phyloP scores from a whole-genome alignment of 2,888 invertebrate genomes.

The Lasius fuliginosus region DNA sequence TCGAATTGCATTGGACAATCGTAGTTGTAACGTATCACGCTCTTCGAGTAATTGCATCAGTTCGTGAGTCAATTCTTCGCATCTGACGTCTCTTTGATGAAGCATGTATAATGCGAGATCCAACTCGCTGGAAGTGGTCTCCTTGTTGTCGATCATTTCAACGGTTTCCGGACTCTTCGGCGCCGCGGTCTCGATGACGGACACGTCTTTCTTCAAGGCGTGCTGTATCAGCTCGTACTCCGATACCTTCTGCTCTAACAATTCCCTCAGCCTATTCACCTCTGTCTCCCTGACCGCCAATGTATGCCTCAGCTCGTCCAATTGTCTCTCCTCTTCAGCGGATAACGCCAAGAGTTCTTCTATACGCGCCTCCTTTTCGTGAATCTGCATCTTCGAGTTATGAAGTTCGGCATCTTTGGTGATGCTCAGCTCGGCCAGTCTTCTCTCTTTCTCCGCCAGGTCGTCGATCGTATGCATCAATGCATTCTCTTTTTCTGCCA shows the following conservation, averaged over 20 bases:
- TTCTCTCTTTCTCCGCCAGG: conserved; percentile 77
- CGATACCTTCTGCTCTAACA: conserved; percentile 88
- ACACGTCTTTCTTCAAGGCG: conserved; percentile 76
- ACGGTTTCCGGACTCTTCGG: conserved; percentile 47
- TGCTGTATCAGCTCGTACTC: conserved; percentile 87
- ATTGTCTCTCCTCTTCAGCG: conserved; percentile 88
- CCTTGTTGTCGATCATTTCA: conserved; percentile 63
- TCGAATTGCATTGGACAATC: conserved; percentile 93
- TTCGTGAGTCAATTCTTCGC: conserved; percentile 95
- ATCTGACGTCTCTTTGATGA: conserved; percentile 94
- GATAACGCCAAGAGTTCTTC: conserved; percentile 87
- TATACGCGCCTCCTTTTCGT: conserved; percentile 86
- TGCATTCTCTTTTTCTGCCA: conserved; percentile 74
- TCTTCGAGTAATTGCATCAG: conserved; percentile 94
- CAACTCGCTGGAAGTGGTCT: conserved; percentile 87
- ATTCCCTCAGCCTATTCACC: conserved; percentile 90
- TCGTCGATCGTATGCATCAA: conserved; percentile 67
- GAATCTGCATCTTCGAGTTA: conserved; percentile 89
- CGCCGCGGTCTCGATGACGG: conserved; percentile 58
- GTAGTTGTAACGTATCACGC: conserved; percentile 93
- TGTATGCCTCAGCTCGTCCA: conserved; percentile 88
- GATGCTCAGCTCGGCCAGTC: conserved; percentile 86
- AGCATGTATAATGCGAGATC: conserved; percentile 94
- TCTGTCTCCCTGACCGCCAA: conserved; percentile 91
- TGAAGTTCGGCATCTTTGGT: conserved; percentile 92